Percentiles rank a stretch among this genome's conserved stretches.
These are phyloP conservation scores for Prostheceraeus crozeri DNA, from an alignment of 2,888 invertebrate genomes.

Conservation along the genomic window DNA sequence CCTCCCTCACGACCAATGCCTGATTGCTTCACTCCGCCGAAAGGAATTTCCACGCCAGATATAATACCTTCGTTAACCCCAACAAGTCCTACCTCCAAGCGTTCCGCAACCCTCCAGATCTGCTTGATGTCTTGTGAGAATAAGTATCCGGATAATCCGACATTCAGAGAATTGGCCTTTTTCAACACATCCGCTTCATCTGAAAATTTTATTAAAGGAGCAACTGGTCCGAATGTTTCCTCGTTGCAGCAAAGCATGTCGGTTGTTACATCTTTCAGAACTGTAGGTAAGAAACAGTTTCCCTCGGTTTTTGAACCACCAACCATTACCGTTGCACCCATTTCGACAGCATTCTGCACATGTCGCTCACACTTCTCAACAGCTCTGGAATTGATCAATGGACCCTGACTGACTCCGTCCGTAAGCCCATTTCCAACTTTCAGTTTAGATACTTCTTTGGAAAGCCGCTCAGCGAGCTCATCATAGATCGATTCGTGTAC, in stretches of 20 bases:
- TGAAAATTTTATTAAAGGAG: slow-evolving; percentile 73
- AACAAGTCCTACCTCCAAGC: slow-evolving; percentile 74
- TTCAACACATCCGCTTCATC: slow-evolving; percentile 76
- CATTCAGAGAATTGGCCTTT: slow-evolving; percentile 72
- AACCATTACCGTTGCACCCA: slow-evolving; percentile 69
- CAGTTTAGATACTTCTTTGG: too few relatives aligned
- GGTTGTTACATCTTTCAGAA: slow-evolving; percentile 69
- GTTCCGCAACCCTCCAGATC: slow-evolving; percentile 76
- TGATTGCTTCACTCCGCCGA: slow-evolving; percentile 95
- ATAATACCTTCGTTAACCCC: slow-evolving; percentile 91
- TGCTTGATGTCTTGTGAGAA: slow-evolving; percentile 80
- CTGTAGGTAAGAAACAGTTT: slow-evolving; percentile 75
- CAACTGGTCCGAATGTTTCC: slow-evolving; percentile 93
- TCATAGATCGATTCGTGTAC: too few relatives aligned
- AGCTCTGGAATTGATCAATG: slow-evolving; percentile 79
- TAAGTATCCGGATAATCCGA: slow-evolving; percentile 88
- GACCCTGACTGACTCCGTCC: slow-evolving; percentile 72
- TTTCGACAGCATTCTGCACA: slow-evolving; percentile 74
- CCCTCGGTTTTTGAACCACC: slow-evolving; percentile 70
- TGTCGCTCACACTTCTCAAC: slow-evolving; percentile 64
- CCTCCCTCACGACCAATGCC: slow-evolving; percentile 91
- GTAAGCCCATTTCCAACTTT: slow-evolving; percentile 72
- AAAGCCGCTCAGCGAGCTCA: too few relatives aligned
- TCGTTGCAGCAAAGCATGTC: slow-evolving; percentile 75
- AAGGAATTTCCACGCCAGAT: slow-evolving; percentile 82